phyloP scores from a whole-genome alignment of 2,888 invertebrate species.

The Apamea anceps region DNA sequence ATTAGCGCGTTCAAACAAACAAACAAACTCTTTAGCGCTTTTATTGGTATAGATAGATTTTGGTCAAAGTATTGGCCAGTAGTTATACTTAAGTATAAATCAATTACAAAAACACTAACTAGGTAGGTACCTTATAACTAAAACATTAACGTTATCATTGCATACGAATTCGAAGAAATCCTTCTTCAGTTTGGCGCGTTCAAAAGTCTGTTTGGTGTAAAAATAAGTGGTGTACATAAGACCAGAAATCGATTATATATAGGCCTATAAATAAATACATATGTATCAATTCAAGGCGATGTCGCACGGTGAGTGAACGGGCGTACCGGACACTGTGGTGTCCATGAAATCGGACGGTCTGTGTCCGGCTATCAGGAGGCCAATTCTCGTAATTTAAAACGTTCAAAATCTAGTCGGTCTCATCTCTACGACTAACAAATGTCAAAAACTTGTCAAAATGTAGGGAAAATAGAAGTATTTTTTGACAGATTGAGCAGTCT shows the following conservation, averaged over 20 bases:
- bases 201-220: conserved; percentile 38
- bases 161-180: conserved; percentile 42
- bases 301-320: conserved; percentile 84
- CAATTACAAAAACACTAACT: conserved; percentile 6
- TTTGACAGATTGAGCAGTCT: too few species aligned
- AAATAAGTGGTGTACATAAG: conserved; percentile 53
- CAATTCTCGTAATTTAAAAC: too few species aligned
- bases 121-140: conserved; percentile 5
- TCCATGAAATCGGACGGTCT: conserved; percentile 58
- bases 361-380: background rate
- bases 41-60: too few species aligned
- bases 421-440: too few species aligned
- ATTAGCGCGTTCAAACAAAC: too few species aligned
- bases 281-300: conserved; percentile 77
- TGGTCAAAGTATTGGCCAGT: too few species aligned
- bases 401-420: too few species aligned
- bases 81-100: conserved; percentile 2
- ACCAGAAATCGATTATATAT: conserved; percentile 53
- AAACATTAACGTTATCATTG: conserved; percentile 30
- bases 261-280: conserved; percentile 68
- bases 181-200: conserved; percentile 13
- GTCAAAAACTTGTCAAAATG: too few species aligned
- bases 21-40: too few species aligned
- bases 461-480: too few species aligned
- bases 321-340: conserved; percentile 68